Percentiles rank a stretch among this genome's conserved stretches.
Evolutionary conservation across 1,140 invertebrate species (phyloP).

Genomic region (Hycleus cichorii): DNA sequence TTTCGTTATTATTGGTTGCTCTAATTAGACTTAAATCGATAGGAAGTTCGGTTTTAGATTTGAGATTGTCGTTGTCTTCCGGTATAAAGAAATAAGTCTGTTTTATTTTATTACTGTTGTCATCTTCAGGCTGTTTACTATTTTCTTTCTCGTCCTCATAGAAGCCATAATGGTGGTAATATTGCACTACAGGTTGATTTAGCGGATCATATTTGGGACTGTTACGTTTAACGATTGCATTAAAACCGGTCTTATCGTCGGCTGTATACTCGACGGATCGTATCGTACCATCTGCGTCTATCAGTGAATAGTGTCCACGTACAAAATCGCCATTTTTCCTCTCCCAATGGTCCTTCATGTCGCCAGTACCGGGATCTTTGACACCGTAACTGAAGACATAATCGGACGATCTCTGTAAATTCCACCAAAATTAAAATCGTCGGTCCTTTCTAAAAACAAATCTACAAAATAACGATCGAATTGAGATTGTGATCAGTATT

Average conservation of each 20-base stretch:
- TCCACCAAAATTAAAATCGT: too few species aligned
- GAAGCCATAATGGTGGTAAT: neutral
- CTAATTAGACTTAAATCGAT: conserved; percentile 27
- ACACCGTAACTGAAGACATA: conserved; percentile 70
- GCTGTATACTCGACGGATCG: conserved; percentile 52
- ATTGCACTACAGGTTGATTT: neutral
- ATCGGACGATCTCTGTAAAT: conserved; percentile 10
- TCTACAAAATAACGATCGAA: too few species aligned
- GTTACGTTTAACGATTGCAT: conserved; percentile 36
- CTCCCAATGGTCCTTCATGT: conserved; percentile 50
- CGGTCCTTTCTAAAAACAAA: too few species aligned
- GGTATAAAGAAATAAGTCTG: neutral
- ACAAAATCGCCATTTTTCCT: conserved; percentile 36
- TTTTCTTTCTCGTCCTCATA: conserved; percentile 1
- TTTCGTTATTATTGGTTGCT: conserved; percentile 9
- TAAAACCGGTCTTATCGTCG: conserved; percentile 47
- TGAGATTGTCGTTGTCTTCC: too few species aligned
- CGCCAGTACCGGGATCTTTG: conserved; percentile 62
- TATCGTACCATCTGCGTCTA: conserved; percentile 50
- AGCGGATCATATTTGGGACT: conserved; percentile 15
- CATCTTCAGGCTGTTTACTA: neutral
- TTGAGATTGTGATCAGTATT: too few species aligned
- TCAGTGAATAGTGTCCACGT: conserved; percentile 36
- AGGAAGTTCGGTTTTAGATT: conserved; percentile 16
- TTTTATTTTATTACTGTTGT: conserved; percentile 1